Evolutionary conservation across 2,113 vertebrate species (phyloP).

Genomic region (Lepus americanus): DNA sequence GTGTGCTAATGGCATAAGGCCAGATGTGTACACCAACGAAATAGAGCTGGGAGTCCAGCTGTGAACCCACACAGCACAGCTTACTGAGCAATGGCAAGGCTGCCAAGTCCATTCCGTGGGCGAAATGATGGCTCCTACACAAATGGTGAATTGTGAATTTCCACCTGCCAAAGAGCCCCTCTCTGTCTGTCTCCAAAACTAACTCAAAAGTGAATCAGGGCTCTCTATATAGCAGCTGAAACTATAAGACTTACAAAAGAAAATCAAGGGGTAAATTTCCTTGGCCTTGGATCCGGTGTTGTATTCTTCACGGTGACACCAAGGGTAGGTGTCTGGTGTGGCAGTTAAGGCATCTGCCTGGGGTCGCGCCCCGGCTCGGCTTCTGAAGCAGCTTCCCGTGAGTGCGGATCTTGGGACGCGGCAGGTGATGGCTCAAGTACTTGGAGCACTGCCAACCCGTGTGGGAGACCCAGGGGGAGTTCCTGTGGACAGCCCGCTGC

Average conservation of each 20-base stretch:
- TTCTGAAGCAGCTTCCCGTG: too few species aligned
- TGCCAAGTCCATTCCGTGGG: not conserved
- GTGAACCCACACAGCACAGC: not conserved
- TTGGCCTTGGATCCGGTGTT: not conserved
- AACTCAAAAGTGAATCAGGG: not conserved
- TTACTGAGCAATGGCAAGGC: not conserved
- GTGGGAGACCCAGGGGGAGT: too few species aligned
- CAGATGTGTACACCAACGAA: not conserved
- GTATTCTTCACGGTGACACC: not conserved
- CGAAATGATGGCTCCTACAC: not conserved
- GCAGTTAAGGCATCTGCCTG: too few species aligned
- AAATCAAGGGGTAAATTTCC: not conserved
- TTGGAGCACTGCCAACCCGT: too few species aligned
- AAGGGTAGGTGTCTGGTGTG: not conserved
- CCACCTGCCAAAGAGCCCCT: not conserved
- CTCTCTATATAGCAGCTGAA: not conserved
- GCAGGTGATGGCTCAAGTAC: too few species aligned
- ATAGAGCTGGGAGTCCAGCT: not conserved
- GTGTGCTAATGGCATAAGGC: not conserved
- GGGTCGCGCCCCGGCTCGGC: too few species aligned
- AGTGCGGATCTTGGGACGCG: too few species aligned
- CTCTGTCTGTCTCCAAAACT: not conserved
- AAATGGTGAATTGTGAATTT: not conserved
- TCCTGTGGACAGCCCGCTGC: too few species aligned
- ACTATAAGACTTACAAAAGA: not conserved